Evolutionary conservation across 23 tunicate genomes (phyloP), one percentile per base, ranked within the genome.

Genomic region (Aplidium turbinatum): DNA sequence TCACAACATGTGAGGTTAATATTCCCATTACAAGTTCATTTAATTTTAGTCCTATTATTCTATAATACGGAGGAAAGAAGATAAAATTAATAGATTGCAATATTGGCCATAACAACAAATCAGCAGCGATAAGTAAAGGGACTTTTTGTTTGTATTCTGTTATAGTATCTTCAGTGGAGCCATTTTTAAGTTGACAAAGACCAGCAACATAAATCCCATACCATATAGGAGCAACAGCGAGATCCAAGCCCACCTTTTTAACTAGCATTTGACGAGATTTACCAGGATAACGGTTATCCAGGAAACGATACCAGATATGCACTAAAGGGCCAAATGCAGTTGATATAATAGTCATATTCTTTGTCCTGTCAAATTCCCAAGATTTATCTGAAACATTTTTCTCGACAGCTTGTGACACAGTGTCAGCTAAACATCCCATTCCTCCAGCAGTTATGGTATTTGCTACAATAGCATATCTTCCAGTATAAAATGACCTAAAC

Each of bases 301-400:
- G 46, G 65, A 83, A 84, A 20, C 80, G 58, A 56, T 83, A 90
- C 97, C 97, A 90, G 56, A 48, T 71, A 84, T 90, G 89, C 72
- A 83, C 64, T 1, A 90, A 4, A 22, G 97, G 97, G 2, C 90
- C 97, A 57, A 64, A 60, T 13, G 29, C 62, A 3, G 68, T 35
- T 4, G 92, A 80, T 13, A 80, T 47, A 13, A 78, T 33, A 0
- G 82, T 64, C 97, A 90, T 90, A 42, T 80, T 72, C 7, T 46
- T 45, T 13, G 81, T 71, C 23, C 97, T 42, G 0, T 21, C 64
- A 26, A 5, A 21, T 20, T 90, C 97, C 81, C 82, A 73, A n/a
- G 25, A 21, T 52, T 67, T 70, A 6, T 36, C 75, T 21, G 46
- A 53, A 5, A 9, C 6, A 26, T 28, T 34, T 11, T 33, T 57